Evolutionary conservation across 2,888 invertebrate genomes (phyloP).

Genomic region (Belgica antarctica): DNA sequence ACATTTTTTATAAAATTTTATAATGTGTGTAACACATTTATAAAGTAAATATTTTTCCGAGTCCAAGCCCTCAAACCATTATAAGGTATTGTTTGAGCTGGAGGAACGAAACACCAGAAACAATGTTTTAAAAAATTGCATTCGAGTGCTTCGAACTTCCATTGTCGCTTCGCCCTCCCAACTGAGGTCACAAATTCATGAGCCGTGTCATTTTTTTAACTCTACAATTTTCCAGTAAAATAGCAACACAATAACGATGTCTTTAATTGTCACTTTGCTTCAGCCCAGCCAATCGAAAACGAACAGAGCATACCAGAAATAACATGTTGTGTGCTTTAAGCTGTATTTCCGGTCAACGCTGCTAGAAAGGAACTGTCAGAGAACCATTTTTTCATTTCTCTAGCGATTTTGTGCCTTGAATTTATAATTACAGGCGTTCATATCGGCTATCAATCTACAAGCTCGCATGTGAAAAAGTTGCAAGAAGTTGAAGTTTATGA

Average conservation of each 20-base stretch:
- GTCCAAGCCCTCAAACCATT: constrained; percentile 14
- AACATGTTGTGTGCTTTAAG: constrained; percentile 39
- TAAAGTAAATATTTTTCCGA: constrained; percentile 35
- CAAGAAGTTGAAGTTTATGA: constrained; percentile 9
- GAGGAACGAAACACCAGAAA: too few species aligned
- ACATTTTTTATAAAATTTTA: constrained; percentile 38
- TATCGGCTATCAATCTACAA: neutral
- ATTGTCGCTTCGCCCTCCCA: constrained; percentile 20
- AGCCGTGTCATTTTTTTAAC: constrained; percentile 19
- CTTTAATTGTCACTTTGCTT: constrained; percentile 43
- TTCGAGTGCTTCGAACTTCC: neutral
- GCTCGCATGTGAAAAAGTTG: neutral
- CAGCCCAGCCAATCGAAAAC: constrained; percentile 38
- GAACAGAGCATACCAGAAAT: constrained; percentile 10
- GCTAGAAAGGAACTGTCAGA: constrained; percentile 32
- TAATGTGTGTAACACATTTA: constrained; percentile 40
- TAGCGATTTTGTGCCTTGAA: constrained; percentile 36
- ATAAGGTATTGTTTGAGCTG: too few species aligned
- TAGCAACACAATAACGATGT: constrained; percentile 27
- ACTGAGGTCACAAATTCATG: constrained; percentile 19
- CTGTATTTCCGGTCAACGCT: constrained; percentile 34
- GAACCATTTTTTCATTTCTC: constrained; percentile 34
- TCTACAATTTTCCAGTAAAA: constrained; percentile 12
- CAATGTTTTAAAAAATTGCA: constrained; percentile 15
- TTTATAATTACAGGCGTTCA: constrained; percentile 27